Evolutionary conservation across 1,140 invertebrate species (phyloP), one percentile per base, ranked within the genome.

Genomic region (Drosophila navojoa): DNA sequence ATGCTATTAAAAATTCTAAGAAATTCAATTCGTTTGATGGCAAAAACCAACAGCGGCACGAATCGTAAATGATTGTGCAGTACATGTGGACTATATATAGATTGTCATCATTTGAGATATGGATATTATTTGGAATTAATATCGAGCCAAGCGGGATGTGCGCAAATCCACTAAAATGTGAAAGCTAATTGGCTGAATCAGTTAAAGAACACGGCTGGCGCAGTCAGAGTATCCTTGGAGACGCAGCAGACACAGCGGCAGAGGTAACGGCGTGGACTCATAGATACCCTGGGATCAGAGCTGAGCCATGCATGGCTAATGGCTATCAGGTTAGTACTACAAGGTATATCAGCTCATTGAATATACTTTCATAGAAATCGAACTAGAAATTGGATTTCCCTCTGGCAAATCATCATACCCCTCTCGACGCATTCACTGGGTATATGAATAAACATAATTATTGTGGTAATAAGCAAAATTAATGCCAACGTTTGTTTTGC

Each of bases 181-280:
- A 9, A 25, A 40, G 59, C 59, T 60, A 69, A 77, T 77, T 74
- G 71, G 64, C 71, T 27, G 59, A 74, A 74, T 77, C 71, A 74
- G 70, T 42, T 50, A 15, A 54, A 69, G 22, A 60, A 29, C 70
- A 76, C 63, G 62, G 22, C 50, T 45, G 35, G 13, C 9, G 11
- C 16, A 52, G 9, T 45, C 3, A 22, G 16, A 22, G 32, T 40
- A 27, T 35, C 11, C 27, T 25, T 2, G 11, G 16, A 13, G 16
- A 13, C 3, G 35, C 10, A 29, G 40, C 44, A 11, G 16, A 16
- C 3, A 44, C 10, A 29, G 40, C 44, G 53, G 32, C 40, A 47
- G 40, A 19, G 19, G 19, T 2, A 1, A 22, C 19, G 19, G 19
- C 3, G 19, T 3, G 19, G 35, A 13, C 35, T 38, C 2, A 2